Percentiles rank a stretch among this genome's conserved stretches.
Evolutionary conservation across 2,888 invertebrate species (phyloP).

Genomic region (Pocota personata): DNA sequence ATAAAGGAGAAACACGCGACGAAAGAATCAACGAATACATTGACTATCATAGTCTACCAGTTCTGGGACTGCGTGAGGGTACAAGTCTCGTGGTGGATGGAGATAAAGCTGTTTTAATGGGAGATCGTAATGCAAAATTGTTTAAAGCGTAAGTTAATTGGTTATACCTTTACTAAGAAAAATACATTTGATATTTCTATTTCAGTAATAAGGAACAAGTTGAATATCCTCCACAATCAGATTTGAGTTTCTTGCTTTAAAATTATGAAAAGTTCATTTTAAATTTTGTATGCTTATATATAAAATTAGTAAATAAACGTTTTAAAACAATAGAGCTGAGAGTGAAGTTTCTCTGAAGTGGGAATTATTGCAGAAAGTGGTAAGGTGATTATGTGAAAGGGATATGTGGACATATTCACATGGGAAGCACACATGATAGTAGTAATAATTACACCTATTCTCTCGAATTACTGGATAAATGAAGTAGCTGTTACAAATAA

Average conservation of each 20-base stretch:
- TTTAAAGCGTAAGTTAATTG: conserved; percentile 85
- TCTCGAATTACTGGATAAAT: no score
- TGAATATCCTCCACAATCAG: conserved; percentile 84
- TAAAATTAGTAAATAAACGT: no score
- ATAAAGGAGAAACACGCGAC: conserved; percentile 92
- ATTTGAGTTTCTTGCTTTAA: conserved; percentile 85
- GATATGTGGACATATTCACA: no score
- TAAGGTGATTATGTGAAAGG: no score
- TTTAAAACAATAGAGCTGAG: no score
- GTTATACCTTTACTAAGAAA: neutral
- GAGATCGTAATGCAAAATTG: conserved; percentile 86
- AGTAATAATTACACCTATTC: no score
- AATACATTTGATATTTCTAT: conserved; percentile 74
- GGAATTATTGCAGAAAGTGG: no score
- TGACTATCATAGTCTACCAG: conserved; percentile 85
- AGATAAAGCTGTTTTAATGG: conserved; percentile 85
- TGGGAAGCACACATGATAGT: no score
- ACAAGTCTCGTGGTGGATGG: conserved; percentile 86
- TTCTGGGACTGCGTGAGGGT: conserved; percentile 90
- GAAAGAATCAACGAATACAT: conserved; percentile 88
- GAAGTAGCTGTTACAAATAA: no score
- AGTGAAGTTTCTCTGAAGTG: neutral
- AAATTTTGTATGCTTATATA: neutral
- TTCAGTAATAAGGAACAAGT: conserved; percentile 84
- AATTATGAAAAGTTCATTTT: neutral